Base-by-base conservation (phyloP, 2,888 invertebrate genomes). In the Athrips mouffetella region DNA sequence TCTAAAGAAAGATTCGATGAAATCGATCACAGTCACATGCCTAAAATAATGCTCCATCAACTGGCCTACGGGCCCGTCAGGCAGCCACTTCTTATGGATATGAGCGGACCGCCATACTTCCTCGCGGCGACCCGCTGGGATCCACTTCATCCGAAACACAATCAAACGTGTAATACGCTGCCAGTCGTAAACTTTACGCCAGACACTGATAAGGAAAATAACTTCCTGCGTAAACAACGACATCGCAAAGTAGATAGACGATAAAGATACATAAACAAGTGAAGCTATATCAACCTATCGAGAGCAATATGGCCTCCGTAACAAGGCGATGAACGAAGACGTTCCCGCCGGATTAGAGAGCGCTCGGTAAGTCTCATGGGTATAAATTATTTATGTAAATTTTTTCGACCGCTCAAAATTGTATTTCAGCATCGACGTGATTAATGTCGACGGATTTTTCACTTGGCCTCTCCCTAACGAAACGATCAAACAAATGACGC, bases 371-470 rank as follows among this genome's bases (percentile, higher is more conserved):
- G 70, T 67, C 81, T 76, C 81, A 67, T 63, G 83, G 72, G 84
- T 76, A 81, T 82, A 85, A 80, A 86, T 85, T 86, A 86, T 80
- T 81, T 83, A 86, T 85, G 84, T 84, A 80, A 85, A 84, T 85
- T 79, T 74, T 77, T 80, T 80, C 74, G 77, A 75, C 78, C 76
- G 72, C 70, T 77, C 76, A 72, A 77, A 82, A 84, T 85, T 78
- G 75, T 83, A 77, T 83, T 85, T 84, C 79, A 80, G 80, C 69
- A 76, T 79, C 73, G 70, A 77, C 72, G 70, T 86, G 85, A 87
- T 86, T 82, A 82, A 86, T 85, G 76, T 73, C 68, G 78, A 80
- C 75, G 73, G 78, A 84, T 80, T 85, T 85, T 84, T 85, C 79
- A 80, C 76, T 82, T 71, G 70, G 73, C 68, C 71, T 80, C 74